These are phyloP conservation scores for Pomacea maculata DNA, from an alignment of 1,140 invertebrate species.

Conservation along the genomic window DNA sequence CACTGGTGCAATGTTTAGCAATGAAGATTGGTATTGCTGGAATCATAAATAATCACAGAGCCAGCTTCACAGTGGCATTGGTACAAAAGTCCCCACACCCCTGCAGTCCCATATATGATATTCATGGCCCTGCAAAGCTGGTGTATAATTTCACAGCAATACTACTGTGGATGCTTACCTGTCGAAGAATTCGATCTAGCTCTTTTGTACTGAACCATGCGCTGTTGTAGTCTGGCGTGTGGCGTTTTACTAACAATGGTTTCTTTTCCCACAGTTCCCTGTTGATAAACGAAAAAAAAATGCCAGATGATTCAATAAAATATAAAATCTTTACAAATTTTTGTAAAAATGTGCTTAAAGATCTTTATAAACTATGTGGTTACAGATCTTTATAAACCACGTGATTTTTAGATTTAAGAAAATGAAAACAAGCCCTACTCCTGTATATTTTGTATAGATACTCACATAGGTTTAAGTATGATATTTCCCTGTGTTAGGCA, in stretches of 20 bases:
- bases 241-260: conserved; percentile 78
- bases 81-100: no score
- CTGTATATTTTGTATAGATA: no score
- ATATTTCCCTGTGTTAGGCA: background rate
- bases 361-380: background rate
- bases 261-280: conserved; percentile 80
- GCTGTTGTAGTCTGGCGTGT: conserved; percentile 75
- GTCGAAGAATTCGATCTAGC: conserved; percentile 81
- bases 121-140: no score
- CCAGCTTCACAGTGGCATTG: no score
- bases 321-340: background rate
- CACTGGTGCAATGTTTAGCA: no score
- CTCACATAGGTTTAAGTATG: background rate
- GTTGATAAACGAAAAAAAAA: conserved; percentile 23
- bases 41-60: no score
- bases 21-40: no score
- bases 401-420: no score
- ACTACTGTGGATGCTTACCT: conserved; percentile 50
- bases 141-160: no score
- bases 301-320: background rate
- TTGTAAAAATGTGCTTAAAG: background rate
- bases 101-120: no score
- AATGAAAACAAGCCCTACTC: no score
- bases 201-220: conserved; percentile 78
- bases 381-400: background rate